Conservation (phyloP, 2,888 invertebrate species). For the Drosophila formosana region DNA sequence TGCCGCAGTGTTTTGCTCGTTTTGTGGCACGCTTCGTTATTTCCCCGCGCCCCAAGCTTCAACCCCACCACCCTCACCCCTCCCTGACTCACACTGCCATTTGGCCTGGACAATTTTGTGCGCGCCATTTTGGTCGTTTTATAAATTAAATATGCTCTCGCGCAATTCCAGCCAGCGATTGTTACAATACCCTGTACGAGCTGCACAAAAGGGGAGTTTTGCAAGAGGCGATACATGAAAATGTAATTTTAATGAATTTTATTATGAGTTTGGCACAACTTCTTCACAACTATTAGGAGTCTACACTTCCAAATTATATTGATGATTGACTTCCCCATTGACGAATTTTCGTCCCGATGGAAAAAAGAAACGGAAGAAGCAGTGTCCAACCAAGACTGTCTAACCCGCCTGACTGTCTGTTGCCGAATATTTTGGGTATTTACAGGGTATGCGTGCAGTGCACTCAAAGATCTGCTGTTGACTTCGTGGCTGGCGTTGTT, state of each 20-base stretch:
- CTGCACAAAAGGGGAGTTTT: not conserved
- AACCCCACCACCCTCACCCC: not conserved
- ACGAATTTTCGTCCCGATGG: too few species aligned
- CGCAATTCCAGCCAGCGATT: slow-evolving; percentile 59
- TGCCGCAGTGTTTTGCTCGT: slow-evolving; percentile 23
- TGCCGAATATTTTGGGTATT: not conserved
- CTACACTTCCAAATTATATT: too few species aligned
- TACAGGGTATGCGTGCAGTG: slow-evolving; percentile 30
- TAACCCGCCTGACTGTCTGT: too few species aligned
- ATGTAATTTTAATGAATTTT: too few species aligned
- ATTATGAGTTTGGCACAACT: too few species aligned
- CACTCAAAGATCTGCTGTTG: not conserved
- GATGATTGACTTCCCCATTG: too few species aligned
- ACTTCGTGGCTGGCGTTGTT: slow-evolving; percentile 2
- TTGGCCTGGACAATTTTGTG: slow-evolving; percentile 50
- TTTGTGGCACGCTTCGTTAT: slow-evolving; percentile 35
- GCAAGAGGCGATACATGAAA: not conserved
- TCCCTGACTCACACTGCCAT: slow-evolving; percentile 1
- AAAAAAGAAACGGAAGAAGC: too few species aligned
- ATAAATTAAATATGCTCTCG: slow-evolving; percentile 74
- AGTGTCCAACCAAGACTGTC: too few species aligned
- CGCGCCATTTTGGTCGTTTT: slow-evolving; percentile 64
- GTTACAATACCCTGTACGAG: slow-evolving; percentile 31
- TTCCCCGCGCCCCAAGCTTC: not conserved
- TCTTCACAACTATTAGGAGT: too few species aligned